Evolutionary conservation across 2,113 vertebrate genomes (phyloP).

Genomic region (Dermatemys mawii): DNA sequence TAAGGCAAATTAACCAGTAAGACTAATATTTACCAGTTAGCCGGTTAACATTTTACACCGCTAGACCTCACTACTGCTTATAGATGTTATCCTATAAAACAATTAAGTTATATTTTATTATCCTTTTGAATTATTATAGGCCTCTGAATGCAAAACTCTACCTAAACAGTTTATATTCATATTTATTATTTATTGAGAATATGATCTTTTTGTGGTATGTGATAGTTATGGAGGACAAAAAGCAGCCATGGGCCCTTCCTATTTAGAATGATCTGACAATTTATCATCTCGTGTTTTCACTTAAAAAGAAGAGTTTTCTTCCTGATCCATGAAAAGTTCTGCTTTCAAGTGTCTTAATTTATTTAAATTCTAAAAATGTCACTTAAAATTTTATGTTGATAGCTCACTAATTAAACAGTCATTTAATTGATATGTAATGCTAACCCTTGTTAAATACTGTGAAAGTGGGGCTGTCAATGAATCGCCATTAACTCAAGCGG

Average conservation of each 20-base stretch:
- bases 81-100: not conserved
- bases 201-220: not conserved
- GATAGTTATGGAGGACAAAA: not conserved
- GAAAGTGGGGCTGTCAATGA: rapidly evolving
- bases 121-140: not conserved
- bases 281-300: not conserved
- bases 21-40: too few species aligned
- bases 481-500: too few species aligned
- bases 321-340: not conserved
- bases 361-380: not conserved
- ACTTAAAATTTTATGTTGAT: not conserved
- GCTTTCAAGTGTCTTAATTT: not conserved
- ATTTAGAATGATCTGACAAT: not conserved
- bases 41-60: too few species aligned
- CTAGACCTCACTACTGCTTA: not conserved
- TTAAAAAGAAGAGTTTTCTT: not conserved
- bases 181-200: not conserved
- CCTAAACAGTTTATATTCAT: not conserved
- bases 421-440: not conserved
- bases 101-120: not conserved
- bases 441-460: not conserved
- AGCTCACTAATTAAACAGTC: not conserved
- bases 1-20: too few species aligned
- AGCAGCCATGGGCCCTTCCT: not conserved
- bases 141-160: not conserved